Base-by-base conservation (phyloP, 2,113 vertebrate genomes). In the Otis tarda region DNA sequence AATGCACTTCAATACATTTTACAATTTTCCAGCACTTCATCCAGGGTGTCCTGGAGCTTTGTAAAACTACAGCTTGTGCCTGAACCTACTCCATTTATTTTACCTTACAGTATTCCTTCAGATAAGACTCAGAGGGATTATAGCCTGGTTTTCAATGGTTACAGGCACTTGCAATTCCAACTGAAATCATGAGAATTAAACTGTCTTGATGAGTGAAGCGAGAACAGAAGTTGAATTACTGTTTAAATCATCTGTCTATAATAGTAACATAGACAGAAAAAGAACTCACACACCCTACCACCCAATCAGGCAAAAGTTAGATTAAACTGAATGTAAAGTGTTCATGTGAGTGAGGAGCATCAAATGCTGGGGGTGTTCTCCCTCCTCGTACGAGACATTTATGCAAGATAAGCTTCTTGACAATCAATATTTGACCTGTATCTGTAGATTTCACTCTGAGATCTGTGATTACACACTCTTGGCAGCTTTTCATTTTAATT, bases 401-500 rank as follows among this genome's bases (percentile, higher is more conserved):
- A 43, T 15, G 27, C 28, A 68, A 86, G 59, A 83, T 67, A 81
- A 77, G 23, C 37, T 80, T 69, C 52, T 70, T 68, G 55, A 74
- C 31, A 71, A 92, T 92, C 92, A 83, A 75, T 94, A 94, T 83
- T 88, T 90, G 64, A 90, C 85, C 64, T 77, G n/a, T 68, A 71
- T 90, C 71, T 90, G 60, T 70, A 88, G 68, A 83, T 89, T 83
- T 81, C 25, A 87, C 64, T 70, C 63, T 43, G 55, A 94, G 64
- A 81, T 27, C 50, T 84, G 56, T 63, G 83, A 93, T 78, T 87
- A 93, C 45, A 80, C 9, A 8, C 22, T 67, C 49, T 90, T 95
- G 71, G 87, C 89, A 94, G 39, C 60, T 83, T 93, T 96, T 93
- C 33, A 91, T 94, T 96, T 95, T 91, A 95, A 97, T 96, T 95